These are phyloP conservation scores for Spodoptera litura DNA, from an alignment of 1,140 invertebrate genomes.

Conservation along the genomic window DNA sequence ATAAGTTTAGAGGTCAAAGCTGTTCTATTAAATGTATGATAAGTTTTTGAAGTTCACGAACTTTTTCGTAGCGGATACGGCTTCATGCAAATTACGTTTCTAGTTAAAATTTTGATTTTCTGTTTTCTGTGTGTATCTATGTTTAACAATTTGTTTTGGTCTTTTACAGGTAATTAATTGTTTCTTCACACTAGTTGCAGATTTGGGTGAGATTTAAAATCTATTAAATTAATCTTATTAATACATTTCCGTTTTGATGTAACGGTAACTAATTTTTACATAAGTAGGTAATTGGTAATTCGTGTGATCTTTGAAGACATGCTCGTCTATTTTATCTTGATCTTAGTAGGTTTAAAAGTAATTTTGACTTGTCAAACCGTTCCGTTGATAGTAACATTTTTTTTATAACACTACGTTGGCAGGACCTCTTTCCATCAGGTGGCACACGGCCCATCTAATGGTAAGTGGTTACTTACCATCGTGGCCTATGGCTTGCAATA, in stretches of 20 bases:
- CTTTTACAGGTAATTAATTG: slow-evolving; percentile 10
- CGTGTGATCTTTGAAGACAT: neutral
- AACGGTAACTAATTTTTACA: too few species aligned
- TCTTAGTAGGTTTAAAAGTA: slow-evolving; percentile 9
- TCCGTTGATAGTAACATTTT: neutral
- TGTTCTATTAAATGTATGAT: neutral
- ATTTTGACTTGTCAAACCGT: slow-evolving; percentile 25
- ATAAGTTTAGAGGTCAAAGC: slow-evolving; percentile 32
- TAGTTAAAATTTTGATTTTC: neutral
- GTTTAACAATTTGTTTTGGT: neutral
- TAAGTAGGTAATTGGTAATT: too few species aligned
- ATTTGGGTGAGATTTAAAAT: neutral
- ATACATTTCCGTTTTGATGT: too few species aligned
- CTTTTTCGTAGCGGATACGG: neutral
- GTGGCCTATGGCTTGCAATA: too few species aligned
- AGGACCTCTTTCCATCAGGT: too few species aligned
- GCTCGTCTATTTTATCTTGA: slow-evolving; percentile 3
- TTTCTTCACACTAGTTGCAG: neutral
- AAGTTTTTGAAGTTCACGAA: slow-evolving; percentile 10
- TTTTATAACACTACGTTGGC: too few species aligned
- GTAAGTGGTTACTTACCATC: too few species aligned
- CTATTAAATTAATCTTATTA: too few species aligned
- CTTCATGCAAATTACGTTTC: neutral
- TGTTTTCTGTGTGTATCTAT: neutral
- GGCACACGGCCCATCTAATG: too few species aligned